Base-by-base conservation (phyloP, 2,113 vertebrate species). In the Ia io region DNA sequence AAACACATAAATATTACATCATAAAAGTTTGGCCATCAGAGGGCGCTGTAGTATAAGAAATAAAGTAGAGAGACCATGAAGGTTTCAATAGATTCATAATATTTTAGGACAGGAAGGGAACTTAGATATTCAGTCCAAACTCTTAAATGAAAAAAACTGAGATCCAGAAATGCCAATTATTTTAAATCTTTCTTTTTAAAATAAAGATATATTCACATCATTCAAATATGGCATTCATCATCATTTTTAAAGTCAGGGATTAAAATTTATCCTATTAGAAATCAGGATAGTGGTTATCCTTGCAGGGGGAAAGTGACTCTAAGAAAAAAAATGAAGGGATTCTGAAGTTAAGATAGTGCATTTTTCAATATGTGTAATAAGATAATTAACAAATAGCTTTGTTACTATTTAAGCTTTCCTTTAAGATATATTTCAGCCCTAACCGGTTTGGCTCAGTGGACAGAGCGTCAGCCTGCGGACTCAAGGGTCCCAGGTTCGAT, bases 21-120 rank as follows among this genome's bases (percentile, higher is more conserved):
- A 23, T 18, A 87, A 92, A 84, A 37, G 14, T 67, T 76, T 42
- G 1, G 37, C 90, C 93, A 16, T 47, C 70, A 94, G 96, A 93
- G 89, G 93, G 95, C 83, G 35, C 69, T 89, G 23, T 77, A 91
- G 79, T 51, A 87, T 89, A 96, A 97, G 23, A 63, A 59, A 20
- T 86, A 44, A 83, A 74, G 18, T 44, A 17, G 35, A 84, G 20
- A 83, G 44, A 1, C 22, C 6, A 5, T 59, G 49, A 76, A 40
- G 6, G 80, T 94, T 74, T 91, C 61, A 53, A 65, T 70, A 84
- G 23, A 91, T 37, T 88, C 32, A 23, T 18, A 76, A 88, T 71
- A 71, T 70, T 76, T 91, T 71, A 93, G 69, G 44, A 74, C 35
- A 79, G 12, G 14, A 79, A 61, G 8, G 37, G 23, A 83, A 94